These are phyloP conservation scores for Corythaeola cristata DNA, from an alignment of 2,113 vertebrate genomes.

Conservation along the genomic window DNA sequence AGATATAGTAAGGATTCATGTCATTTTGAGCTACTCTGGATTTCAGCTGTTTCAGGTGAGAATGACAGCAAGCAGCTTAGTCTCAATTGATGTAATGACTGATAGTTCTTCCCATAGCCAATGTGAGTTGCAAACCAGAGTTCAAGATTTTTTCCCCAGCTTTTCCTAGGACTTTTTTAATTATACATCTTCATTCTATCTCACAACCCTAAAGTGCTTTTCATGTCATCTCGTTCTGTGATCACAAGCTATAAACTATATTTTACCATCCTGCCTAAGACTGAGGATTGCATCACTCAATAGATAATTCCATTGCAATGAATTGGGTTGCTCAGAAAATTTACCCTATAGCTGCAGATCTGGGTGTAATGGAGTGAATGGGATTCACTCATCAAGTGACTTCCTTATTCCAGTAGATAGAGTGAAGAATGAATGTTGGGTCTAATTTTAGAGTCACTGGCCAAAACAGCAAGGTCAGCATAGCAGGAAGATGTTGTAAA, in stretches of 20 bases:
- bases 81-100: neutral
- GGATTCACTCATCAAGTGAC: neutral
- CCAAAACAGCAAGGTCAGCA: constrained; percentile 16
- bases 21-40: neutral
- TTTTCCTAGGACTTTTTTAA: neutral
- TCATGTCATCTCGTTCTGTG: neutral
- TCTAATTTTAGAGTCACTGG: neutral
- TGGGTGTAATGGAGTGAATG: neutral
- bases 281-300: neutral
- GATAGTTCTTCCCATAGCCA: neutral
- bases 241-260: neutral
- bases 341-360: neutral
- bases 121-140: neutral
- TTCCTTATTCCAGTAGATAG: constrained; percentile 12
- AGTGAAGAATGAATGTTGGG: neutral
- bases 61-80: neutral
- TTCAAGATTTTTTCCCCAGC: neutral
- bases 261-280: neutral
- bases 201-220: neutral
- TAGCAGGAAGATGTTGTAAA: constrained; percentile 23
- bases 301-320: neutral
- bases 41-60: neutral
- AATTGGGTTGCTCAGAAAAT: neutral
- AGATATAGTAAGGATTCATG: neutral
- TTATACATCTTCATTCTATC: neutral